Evolutionary conservation across 2,888 invertebrate genomes (phyloP), one percentile per base, ranked within the genome.

Genomic region (Caenorhabditis sp.): DNA sequence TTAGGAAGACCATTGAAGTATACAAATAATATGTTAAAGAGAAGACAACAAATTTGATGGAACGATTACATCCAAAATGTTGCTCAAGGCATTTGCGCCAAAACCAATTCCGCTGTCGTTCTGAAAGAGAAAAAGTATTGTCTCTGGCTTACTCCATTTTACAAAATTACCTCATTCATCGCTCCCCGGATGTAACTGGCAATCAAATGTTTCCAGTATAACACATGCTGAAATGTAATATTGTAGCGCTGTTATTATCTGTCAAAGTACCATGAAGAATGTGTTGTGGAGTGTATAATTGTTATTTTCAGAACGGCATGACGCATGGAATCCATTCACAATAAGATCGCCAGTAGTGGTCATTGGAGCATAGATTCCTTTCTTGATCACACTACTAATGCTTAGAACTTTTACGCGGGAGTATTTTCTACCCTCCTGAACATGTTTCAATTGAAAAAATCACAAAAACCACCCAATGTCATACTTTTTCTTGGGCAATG

Each of bases 311-410:
- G 75, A 62, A 27, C 81, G 83, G 45, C 88, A 88, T 13, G 86
- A 86, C 4, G 87, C 81, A 45, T 83, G 72, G n/a, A 88, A 74
- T 39, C 79, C 80, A 52, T 88, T 81, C 6, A 86, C 88, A 4
- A 88, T 58, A 13, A 87, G 35, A 35, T 50, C 58, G 53, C 86
- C 87, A 15, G 63, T 78, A 13, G 74, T 52, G 0, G 86, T 85
- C 83, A 88, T 84, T 5, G 87, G 87, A 0, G 85, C 81, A 62
- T 83, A 87, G 32, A 87, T 87, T 48, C 87, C 87, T 20, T 32
- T 70, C 45, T 85, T 81, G 9, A 22, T 48, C 2, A 87, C 81
- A 5, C 11, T 50, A 11, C 68, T 72, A 7, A 85, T 75, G 8
- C 75, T 72, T 7, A 55, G 41, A 24, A 87, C 84, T 27, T 59